Evolutionary conservation across 2,113 vertebrate genomes (phyloP), one percentile per base, ranked within the genome.

Genomic region (Neolamprologus sp.): DNA sequence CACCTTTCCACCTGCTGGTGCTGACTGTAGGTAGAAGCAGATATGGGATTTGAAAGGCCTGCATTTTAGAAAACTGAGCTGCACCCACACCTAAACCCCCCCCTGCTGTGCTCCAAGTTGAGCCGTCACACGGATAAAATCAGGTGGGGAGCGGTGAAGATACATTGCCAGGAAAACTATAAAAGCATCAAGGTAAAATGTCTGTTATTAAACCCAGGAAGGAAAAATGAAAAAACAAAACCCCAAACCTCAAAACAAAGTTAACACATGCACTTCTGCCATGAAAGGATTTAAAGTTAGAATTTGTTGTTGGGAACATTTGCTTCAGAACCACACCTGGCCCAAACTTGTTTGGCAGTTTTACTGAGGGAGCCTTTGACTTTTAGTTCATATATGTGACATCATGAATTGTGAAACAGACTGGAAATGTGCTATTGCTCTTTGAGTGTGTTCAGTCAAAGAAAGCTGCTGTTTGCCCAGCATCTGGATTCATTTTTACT

Each of bases 11-110:
- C 68, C 49, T 42, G 82, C 81, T 33, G 84, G 45, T 85, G 81
- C 80, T 88, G 80, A 92, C 87, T 81, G 28, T 71, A 53, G 68
- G 85, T 83, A 49, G 86, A 89, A 89, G 55, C 85, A 40, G 81
- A 87, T 80, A 81, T 47, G 84, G 90, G 80, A 84, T 90, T 83
- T 92, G 53, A 93, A 94, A 90, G 80, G 37, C 60, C 42, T 53
- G 13, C 12, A 21, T 83, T 65, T 80, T 65, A 33, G 82, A 84
- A 68, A 87, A 82, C 42, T 55, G 57, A 63, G 35, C 57, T 65
- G 80, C 84, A 85, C 68, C 31, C 35, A 71, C 28, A 75, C 63
- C 45, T 28, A 55, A 58, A 1, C 53, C 28, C 31, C 82, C 40
- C 71, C 78, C 93, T 33, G 85, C 92, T 93, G 91, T 40, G 91